Evolutionary conservation across 2,113 vertebrate genomes (phyloP).

Genomic region (Etia nguti): DNA sequence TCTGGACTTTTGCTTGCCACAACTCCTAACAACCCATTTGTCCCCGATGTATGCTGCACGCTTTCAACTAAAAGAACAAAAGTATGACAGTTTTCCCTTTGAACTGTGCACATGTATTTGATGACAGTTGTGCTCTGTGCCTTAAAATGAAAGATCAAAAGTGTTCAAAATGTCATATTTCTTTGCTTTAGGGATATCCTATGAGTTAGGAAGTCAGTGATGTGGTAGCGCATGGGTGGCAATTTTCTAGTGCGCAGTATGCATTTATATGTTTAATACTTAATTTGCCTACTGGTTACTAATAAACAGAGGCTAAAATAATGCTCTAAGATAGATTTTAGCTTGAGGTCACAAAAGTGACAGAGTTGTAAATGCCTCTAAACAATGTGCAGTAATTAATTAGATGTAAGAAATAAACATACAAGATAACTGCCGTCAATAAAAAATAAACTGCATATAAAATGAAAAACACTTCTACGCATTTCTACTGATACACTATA

Average conservation of each 20-base stretch:
- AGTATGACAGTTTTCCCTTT: background rate
- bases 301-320: background rate
- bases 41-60: background rate
- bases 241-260: background rate
- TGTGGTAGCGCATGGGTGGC: background rate
- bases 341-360: background rate
- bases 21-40: background rate
- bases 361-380: background rate
- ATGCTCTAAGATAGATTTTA: background rate
- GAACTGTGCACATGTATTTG: background rate
- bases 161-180: background rate
- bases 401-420: background rate
- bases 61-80: background rate
- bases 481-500: no score
- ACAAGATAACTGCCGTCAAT: background rate
- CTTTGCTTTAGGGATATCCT: background rate
- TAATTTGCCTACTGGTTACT: background rate
- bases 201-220: background rate
- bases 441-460: background rate
- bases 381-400: background rate
- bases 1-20: background rate
- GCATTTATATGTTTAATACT: background rate
- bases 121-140: background rate
- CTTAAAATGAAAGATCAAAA: background rate
- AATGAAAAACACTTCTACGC: background rate